phyloP scores from a whole-genome alignment of 2,797 vertebrate genomes.

The Coregonus sp. region DNA sequence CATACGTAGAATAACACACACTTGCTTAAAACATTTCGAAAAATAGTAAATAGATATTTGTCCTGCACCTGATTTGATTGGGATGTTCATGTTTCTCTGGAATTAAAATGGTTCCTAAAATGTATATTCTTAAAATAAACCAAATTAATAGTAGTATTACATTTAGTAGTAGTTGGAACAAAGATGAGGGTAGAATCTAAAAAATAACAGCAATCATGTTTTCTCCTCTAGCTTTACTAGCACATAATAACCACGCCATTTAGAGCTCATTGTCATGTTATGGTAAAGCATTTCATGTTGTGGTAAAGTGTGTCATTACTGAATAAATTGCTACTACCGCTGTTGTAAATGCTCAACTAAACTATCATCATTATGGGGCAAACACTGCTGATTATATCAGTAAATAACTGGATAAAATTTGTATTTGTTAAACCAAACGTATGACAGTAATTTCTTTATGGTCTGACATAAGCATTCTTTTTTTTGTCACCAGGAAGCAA shows the following conservation, averaged over 20 bases:
- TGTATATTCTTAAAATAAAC: not conserved
- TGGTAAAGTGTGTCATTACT: conserved; percentile 50
- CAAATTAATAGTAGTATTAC: not conserved
- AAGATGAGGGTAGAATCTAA: too few relatives aligned
- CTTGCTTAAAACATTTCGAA: not conserved
- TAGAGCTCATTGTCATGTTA: conserved; percentile 65
- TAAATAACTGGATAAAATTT: too few relatives aligned
- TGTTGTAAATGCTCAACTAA: not conserved
- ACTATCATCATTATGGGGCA: not conserved
- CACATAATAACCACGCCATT: conserved; percentile 70
- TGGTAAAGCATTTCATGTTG: conserved; percentile 47
- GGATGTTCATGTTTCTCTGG: not conserved
- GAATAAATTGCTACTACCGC: not conserved
- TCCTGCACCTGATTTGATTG: not conserved
- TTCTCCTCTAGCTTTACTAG: conserved; percentile 50
- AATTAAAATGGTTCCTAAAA: not conserved
- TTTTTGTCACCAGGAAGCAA: too few relatives aligned
- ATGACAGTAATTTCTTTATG: too few relatives aligned
- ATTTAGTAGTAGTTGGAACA: not conserved
- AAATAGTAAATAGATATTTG: conserved; percentile 18
- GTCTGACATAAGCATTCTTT: too few relatives aligned
- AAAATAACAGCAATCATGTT: not conserved
- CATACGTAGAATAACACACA: conserved; percentile 63
- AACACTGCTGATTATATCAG: not conserved
- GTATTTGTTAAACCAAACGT: too few relatives aligned